Percentiles rank a stretch among this genome's conserved stretches.
Evolutionary conservation across 2,113 vertebrate genomes (phyloP).

Genomic region (Okapia johnstoni): DNA sequence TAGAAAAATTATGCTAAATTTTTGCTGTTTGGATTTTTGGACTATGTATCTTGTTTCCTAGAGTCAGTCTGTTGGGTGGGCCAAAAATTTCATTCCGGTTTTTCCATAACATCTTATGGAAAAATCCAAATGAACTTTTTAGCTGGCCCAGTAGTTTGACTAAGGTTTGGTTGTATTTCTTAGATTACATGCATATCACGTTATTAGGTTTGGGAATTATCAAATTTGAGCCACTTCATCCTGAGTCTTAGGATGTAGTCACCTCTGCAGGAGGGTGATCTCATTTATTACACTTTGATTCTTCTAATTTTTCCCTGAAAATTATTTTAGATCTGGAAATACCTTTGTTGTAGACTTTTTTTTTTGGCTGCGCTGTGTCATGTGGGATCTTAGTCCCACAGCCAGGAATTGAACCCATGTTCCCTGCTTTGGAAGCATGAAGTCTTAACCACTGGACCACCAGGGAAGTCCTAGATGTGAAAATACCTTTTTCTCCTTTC

Average conservation of each 20-base stretch:
- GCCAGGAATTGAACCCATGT: not conserved
- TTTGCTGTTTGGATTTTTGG: not conserved
- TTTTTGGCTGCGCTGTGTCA: not conserved
- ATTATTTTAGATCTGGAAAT: not conserved
- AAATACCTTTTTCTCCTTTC: not conserved
- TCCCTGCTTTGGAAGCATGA: not conserved
- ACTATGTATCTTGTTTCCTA: not conserved
- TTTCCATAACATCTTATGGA: not conserved
- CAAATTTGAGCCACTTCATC: not conserved
- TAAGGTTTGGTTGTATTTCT: not conserved
- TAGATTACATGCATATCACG: not conserved
- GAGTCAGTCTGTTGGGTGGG: not conserved
- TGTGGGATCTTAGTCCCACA: not conserved
- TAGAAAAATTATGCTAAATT: not conserved
- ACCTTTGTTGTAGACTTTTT: not conserved
- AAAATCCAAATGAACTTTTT: not conserved
- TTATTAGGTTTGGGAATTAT: not conserved
- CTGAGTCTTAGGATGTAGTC: not conserved
- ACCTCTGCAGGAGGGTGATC: not conserved
- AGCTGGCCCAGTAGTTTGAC: not conserved
- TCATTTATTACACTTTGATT: slow-evolving; percentile 15
- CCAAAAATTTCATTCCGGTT: not conserved
- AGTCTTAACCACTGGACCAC: not conserved
- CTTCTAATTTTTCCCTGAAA: not conserved
- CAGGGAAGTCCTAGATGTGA: not conserved